Base-by-base conservation (phyloP, 2,113 vertebrate species). In the Pomatostomus ruficeps region DNA sequence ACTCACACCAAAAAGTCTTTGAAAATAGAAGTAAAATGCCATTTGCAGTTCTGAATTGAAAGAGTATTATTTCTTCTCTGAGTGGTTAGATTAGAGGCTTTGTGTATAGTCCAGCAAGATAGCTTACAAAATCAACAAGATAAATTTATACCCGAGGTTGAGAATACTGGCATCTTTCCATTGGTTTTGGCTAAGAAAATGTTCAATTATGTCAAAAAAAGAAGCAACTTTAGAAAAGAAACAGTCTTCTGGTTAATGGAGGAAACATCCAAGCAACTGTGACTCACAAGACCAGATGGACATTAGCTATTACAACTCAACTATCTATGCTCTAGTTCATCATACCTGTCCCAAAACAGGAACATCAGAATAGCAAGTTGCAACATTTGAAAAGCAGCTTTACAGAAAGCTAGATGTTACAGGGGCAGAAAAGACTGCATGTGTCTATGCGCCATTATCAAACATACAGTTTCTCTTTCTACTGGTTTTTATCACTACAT, bases 1-100 rank as follows among this genome's bases (percentile, higher is more conserved):
- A 88, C 85, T 89, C 6, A 12, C 61, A 94, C 63, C 16, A 35
- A 95, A 95, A 36, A 38, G 36, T 48, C 82, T 93, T 94, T 93
- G 91, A 94, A 97, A 96, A 97, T 62, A 90, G 91, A 96, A 90
- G 40, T 67, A 93, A 96, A 95, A 95, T 93, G 89, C n/a, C 71
- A 80, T 95, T 93, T 96, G 79, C 79, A 76, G 35, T 71, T 94
- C 83, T 80, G 85, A 85, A 90, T 43, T 92, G 67, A 54, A 89
- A 88, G 67, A 89, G 35, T 74, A 84, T 81, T 63, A 52, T 93
- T 89, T 91, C 63, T 51, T 67, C 81, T 85, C 72, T 33, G 46
- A 91, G 45, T 66, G 68, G 85, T 88, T 46, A 88, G 91, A 90
- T 94, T 94, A 96, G 67, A 94, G 88, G 79, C 91, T 94, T 94